Conservation (phyloP, 53 echinoderm and acorn worm genomes). For the Echinarachnius parma region DNA sequence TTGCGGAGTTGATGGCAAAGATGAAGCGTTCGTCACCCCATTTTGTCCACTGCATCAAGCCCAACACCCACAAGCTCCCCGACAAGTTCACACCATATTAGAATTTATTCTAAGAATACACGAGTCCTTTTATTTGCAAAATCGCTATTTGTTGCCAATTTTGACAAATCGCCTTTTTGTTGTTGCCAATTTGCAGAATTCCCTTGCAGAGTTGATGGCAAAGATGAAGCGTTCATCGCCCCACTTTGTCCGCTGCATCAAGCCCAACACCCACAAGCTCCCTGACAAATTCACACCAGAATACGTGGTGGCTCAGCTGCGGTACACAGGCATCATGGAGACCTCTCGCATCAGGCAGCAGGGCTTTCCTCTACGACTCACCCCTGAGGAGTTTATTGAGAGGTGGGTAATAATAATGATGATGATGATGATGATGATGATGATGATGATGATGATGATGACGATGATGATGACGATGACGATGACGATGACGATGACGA, state of each 20-base stretch:
- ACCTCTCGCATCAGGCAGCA: conserved; percentile 82
- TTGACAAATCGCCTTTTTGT: not conserved
- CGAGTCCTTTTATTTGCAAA: not conserved
- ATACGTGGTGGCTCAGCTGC: conserved; percentile 94
- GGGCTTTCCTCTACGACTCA: conserved; percentile 82
- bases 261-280: conserved; percentile 84
- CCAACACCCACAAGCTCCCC: conserved; percentile 81
- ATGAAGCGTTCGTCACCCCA: conserved; percentile 67
- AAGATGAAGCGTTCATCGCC: conserved; percentile 81
- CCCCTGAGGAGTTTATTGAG: conserved; percentile 70
- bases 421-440: conserved; percentile 29
- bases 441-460: conserved; percentile 17
- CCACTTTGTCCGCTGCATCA: conserved; percentile 98
- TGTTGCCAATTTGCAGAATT: conserved; percentile 84
- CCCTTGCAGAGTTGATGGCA: conserved; percentile 75
- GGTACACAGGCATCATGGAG: conserved; percentile 95
- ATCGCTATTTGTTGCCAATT: no score
- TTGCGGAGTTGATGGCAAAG: conserved; percentile 67
- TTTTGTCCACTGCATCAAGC: conserved; percentile 92
- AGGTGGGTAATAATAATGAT: conserved; percentile 51
- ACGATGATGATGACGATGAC: conserved; percentile 21
- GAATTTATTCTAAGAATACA: not conserved
- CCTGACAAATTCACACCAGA: conserved; percentile 93
- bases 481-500: conserved; percentile 7
- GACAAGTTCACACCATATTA: conserved; percentile 95